Percentiles rank a stretch among this genome's conserved stretches.
phyloP scores from a whole-genome alignment of 2,888 invertebrate species.

The Marronus borbonicus region DNA sequence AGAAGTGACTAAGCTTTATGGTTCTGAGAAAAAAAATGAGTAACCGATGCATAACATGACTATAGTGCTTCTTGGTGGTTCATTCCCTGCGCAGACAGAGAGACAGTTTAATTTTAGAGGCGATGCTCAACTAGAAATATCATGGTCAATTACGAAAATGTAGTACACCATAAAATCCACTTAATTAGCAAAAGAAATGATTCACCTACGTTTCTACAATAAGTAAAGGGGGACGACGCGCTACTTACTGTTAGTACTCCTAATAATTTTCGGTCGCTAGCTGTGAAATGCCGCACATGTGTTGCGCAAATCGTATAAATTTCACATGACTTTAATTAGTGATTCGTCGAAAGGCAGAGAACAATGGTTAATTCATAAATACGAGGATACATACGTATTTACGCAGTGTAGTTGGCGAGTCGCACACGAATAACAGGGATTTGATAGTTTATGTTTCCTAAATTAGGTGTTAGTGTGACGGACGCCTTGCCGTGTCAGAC shows the following conservation, averaged over 20 bases:
- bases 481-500: conserved; percentile 26
- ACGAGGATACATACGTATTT: neutral
- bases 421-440: conserved; percentile 26
- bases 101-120: no score
- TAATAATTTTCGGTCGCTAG: conserved; percentile 14
- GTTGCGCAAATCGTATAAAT: conserved; percentile 42
- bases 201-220: conserved; percentile 12
- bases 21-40: no score
- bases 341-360: conserved; percentile 44
- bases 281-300: conserved; percentile 31
- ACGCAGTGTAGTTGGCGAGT: neutral
- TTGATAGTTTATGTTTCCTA: conserved; percentile 50
- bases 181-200: conserved; percentile 33
- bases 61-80: neutral
- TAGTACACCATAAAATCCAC: conserved; percentile 33
- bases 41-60: no score
- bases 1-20: no score
- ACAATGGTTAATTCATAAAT: conserved; percentile 49
- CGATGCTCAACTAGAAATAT: neutral
- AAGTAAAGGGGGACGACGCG: conserved; percentile 5
- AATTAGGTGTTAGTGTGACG: conserved; percentile 49
- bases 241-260: neutral
- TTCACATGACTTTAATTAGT: conserved; percentile 49
- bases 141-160: conserved; percentile 33
- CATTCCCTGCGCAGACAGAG: neutral